These are phyloP conservation scores for Euclidia mi DNA, from an alignment of 2,888 invertebrate genomes.

Conservation along the genomic window DNA sequence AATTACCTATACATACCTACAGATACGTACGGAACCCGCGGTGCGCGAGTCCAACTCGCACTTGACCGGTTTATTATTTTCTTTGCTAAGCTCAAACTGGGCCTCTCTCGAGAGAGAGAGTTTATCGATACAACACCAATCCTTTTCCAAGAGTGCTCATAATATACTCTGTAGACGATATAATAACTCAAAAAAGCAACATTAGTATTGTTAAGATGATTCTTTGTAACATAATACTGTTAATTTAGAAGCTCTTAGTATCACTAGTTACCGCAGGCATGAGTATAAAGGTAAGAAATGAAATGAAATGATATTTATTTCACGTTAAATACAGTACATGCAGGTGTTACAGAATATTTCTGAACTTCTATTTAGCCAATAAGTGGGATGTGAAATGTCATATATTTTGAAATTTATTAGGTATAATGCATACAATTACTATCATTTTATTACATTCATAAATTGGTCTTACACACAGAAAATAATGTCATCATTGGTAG, in stretches of 20 bases:
- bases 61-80: too few relatives aligned
- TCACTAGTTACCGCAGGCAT: slow-evolving; percentile 35
- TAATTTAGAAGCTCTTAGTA: slow-evolving; percentile 50
- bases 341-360: too few relatives aligned
- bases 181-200: slow-evolving; percentile 28
- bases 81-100: not conserved
- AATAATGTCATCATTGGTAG: too few relatives aligned
- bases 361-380: too few relatives aligned
- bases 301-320: slow-evolving; percentile 55
- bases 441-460: too few relatives aligned
- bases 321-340: slow-evolving; percentile 49
- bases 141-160: slow-evolving; percentile 4
- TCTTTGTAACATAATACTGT: slow-evolving; percentile 34
- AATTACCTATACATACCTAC: too few relatives aligned
- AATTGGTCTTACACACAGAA: too few relatives aligned
- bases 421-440: too few relatives aligned
- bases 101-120: slow-evolving; percentile 2
- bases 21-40: too few relatives aligned
- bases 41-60: too few relatives aligned
- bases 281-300: slow-evolving; percentile 48
- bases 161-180: slow-evolving; percentile 15
- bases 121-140: slow-evolving; percentile 5
- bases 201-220: slow-evolving; percentile 27
- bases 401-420: too few relatives aligned
- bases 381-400: too few relatives aligned